A percentile compares a stretch with the other conserved stretches of the same genome.
Conservation (phyloP, 2,113 vertebrate genomes). For the Notechis scutatus region DNA sequence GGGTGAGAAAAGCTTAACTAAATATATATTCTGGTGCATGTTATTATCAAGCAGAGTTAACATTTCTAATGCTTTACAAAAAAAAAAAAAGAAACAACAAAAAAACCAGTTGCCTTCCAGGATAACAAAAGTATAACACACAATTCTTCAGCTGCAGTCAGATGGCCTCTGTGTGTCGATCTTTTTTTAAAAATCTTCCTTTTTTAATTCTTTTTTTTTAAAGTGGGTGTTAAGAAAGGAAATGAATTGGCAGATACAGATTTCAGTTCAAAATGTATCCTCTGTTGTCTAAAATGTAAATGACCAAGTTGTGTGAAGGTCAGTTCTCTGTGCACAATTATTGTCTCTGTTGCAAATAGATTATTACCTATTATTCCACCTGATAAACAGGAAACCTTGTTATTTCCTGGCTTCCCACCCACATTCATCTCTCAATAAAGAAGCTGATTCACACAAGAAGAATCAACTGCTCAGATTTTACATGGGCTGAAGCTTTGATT, state of each 20-base stretch:
- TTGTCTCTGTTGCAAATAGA: neutral
- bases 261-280: neutral
- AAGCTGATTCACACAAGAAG: slow-evolving; percentile 18
- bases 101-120: neutral
- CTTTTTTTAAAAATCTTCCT: neutral
- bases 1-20: neutral
- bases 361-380: slow-evolving; percentile 5
- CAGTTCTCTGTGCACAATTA: neutral
- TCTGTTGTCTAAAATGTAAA: neutral
- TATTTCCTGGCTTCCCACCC: slow-evolving; percentile 10
- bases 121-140: neutral
- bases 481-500: neutral
- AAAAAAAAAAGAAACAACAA: neutral
- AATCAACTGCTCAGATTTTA: neutral
- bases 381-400: neutral
- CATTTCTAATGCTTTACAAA: neutral
- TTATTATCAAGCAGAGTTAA: neutral
- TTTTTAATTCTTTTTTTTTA: neutral
- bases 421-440: neutral
- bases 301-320: neutral
- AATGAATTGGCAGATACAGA: neutral
- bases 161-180: neutral
- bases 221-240: neutral
- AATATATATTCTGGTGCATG: neutral
- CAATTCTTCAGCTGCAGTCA: neutral